Evolutionary conservation across 2,113 vertebrate species (phyloP).

Genomic region (Stomatorhinus ivindoensis): DNA sequence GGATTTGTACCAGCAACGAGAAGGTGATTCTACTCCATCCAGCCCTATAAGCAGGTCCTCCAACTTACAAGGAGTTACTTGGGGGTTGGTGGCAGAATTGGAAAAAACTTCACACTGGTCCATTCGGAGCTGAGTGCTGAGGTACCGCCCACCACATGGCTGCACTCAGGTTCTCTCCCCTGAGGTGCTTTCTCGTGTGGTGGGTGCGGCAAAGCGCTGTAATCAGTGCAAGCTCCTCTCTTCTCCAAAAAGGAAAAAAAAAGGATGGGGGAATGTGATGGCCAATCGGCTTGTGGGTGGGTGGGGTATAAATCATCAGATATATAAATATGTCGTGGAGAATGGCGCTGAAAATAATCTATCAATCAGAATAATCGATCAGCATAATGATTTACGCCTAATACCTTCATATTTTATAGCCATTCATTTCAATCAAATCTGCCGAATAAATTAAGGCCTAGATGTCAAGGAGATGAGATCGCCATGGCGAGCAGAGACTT

Average conservation of each 20-base stretch:
- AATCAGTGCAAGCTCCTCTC: no score
- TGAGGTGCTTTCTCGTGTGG: no score
- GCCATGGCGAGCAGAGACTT: neutral
- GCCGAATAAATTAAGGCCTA: neutral
- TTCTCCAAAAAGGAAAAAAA: neutral
- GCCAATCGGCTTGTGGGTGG: neutral
- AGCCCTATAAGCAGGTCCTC: no score
- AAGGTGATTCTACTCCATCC: no score
- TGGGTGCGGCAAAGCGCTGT: no score
- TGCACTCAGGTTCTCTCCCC: no score
- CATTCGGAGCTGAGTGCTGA: no score
- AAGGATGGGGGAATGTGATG: neutral
- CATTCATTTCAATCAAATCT: neutral
- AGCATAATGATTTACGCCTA: neutral
- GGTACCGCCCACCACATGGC: no score
- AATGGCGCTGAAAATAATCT: neutral
- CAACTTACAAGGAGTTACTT: no score
- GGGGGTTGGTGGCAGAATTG: no score
- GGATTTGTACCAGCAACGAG: no score
- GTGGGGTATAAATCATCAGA: neutral
- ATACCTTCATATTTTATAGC: neutral
- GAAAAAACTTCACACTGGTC: no score
- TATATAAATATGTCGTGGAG: neutral
- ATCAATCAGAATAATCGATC: slow-evolving; percentile 6
- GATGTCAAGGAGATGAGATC: neutral